These are phyloP conservation scores for Chrysolina americana DNA, from an alignment of 2,888 invertebrate genomes.

Conservation along the genomic window DNA sequence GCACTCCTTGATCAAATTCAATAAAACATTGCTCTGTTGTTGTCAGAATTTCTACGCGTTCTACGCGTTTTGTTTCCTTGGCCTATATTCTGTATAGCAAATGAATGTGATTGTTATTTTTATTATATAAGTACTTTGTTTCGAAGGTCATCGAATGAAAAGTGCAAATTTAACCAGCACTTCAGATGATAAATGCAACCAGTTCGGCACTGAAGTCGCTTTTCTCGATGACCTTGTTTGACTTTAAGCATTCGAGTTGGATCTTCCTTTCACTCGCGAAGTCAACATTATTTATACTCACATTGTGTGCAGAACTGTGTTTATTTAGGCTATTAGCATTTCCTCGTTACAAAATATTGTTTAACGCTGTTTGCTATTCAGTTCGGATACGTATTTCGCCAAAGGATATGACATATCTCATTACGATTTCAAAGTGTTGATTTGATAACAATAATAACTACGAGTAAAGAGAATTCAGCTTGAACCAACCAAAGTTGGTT, in stretches of 20 bases:
- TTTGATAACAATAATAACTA: background rate
- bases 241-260: constrained; percentile 42
- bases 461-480: too few species aligned
- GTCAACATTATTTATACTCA: constrained; percentile 28
- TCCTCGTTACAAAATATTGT: constrained; percentile 12
- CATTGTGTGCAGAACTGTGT: constrained; percentile 2
- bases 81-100: too few species aligned
- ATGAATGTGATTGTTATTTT: too few species aligned
- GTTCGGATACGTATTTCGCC: constrained; percentile 8
- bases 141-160: too few species aligned
- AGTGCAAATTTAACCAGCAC: background rate
- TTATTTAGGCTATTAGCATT: constrained; percentile 1
- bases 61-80: too few species aligned
- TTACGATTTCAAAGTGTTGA: background rate
- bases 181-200: background rate
- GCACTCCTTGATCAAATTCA: too few species aligned
- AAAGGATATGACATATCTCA: background rate
- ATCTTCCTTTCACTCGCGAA: constrained; percentile 46
- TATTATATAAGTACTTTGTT: too few species aligned
- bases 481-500: too few species aligned
- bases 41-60: too few species aligned
- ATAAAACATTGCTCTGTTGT: too few species aligned
- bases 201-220: constrained; percentile 4
- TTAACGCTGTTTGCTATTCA: constrained; percentile 30
- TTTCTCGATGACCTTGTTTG: constrained; percentile 24